Evolutionary conservation across 2,797 vertebrate species (phyloP).

Genomic region (Schizothorax lantsangensis): DNA sequence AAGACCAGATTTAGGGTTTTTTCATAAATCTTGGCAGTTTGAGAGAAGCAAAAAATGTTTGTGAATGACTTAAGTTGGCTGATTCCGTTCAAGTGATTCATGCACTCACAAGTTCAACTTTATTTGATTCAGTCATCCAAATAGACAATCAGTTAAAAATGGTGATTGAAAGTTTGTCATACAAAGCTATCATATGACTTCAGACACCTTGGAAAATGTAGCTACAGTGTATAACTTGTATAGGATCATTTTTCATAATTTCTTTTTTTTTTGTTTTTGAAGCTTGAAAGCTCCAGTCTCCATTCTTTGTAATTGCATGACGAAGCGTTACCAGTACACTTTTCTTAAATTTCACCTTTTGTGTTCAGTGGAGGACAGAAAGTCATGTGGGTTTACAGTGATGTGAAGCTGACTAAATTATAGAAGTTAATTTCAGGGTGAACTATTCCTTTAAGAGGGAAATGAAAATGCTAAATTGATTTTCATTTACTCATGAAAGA

Average conservation of each 20-base stretch:
- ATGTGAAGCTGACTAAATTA: background rate
- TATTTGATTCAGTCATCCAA: background rate
- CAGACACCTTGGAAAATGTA: background rate
- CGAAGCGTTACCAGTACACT: background rate
- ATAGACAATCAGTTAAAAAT: background rate
- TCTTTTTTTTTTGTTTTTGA: background rate
- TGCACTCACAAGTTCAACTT: background rate
- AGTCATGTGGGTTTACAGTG: background rate
- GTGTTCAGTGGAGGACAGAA: background rate
- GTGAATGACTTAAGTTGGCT: background rate
- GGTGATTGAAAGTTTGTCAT: background rate
- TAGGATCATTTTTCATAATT: too few species aligned
- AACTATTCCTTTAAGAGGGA: background rate
- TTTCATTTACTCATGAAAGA: slow-evolving; percentile 17
- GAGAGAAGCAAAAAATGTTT: background rate
- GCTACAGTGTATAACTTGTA: too few species aligned
- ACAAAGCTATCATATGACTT: background rate
- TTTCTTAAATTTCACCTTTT: slow-evolving; percentile 6
- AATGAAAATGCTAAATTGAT: slow-evolving; percentile 4
- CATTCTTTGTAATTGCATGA: background rate
- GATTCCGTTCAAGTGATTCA: background rate
- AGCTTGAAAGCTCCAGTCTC: background rate
- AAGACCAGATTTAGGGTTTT: background rate
- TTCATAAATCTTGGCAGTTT: background rate
- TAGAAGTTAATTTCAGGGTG: background rate